Evolutionary conservation across 2,113 vertebrate genomes (phyloP).

Genomic region (Vimba vimba): DNA sequence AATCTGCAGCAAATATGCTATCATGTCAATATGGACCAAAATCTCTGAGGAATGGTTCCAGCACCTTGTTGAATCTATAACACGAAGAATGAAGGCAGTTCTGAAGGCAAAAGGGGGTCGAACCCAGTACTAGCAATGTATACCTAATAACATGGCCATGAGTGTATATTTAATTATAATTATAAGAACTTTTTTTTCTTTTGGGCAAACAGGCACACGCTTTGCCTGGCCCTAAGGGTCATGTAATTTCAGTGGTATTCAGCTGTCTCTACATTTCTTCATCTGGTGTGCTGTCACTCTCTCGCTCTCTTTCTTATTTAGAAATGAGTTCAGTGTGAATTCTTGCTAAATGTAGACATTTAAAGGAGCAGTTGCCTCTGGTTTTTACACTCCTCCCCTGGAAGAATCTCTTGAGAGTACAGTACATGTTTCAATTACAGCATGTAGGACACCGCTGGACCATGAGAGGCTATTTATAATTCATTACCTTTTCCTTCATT

Average conservation of each 20-base stretch:
- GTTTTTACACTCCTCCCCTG: neutral
- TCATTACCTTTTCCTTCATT: constrained; percentile 37
- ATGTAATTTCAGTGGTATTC: neutral
- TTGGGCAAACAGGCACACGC: neutral
- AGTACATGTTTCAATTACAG: constrained; percentile 40
- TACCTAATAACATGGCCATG: too few species aligned
- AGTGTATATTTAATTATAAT: too few species aligned
- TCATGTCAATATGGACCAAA: too few species aligned
- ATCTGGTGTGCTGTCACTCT: neutral
- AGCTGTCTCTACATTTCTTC: neutral
- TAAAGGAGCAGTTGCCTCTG: neutral
- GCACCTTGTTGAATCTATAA: too few species aligned
- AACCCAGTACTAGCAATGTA: too few species aligned
- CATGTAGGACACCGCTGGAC: constrained; percentile 43
- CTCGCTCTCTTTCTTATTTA: neutral
- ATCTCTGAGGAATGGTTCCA: too few species aligned
- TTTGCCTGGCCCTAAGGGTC: neutral
- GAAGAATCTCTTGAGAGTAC: constrained; percentile 21
- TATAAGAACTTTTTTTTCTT: too few species aligned
- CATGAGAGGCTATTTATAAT: constrained; percentile 47
- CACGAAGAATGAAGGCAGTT: too few species aligned
- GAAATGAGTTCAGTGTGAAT: neutral
- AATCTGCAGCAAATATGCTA: too few species aligned
- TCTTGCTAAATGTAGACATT: neutral
- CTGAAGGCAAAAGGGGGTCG: too few species aligned